Base-by-base conservation (phyloP, 2,888 invertebrate species). In the Stegana nigrithorax region DNA sequence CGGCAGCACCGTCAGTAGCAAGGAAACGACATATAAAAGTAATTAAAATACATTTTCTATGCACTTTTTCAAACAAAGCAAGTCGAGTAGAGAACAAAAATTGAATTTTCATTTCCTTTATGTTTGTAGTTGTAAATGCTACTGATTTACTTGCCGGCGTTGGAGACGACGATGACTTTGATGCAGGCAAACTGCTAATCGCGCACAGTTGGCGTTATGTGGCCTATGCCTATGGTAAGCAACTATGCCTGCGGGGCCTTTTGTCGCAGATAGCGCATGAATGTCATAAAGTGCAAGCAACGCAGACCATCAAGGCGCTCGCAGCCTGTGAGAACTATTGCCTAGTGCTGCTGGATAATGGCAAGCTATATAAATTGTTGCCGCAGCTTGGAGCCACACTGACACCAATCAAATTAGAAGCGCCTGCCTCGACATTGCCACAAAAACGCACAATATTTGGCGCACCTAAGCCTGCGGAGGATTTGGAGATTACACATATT, bases 401-500 rank as follows among this genome's bases (percentile, higher is more conserved):
- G 17, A 60, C 72, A 50, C 64, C 69, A 26, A 53, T 84, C 0
- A 69, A 59, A 53, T 67, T 84, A 32, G 82, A 78, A 19, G 58
- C 65, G 4, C 64, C 61, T 17, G 62, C 59, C 12, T 2, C 56
- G 14, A 59, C 2, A 17, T 44, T 53, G n/a, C 63, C 58, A 53
- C 67, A 47, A 42, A 84, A 84, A 60, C 74, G 83, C 1, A 70
- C 64, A 10, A 70, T 81, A 26, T 81, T 81, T 68, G 83, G 83
- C 1, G 55, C 67, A 4, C 10, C 14, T 2, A 61, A 51, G 25
- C 5, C n/a, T 6, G n/a, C 47, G 8, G 69, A 72, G 17, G 8
- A 6, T 0, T 25, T 55, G 2, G 69, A 69, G 68, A 82, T 89
- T 23, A 74, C 80, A 19, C 83, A 87, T 65, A 85, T 89, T 59